Conservation (phyloP, 2,113 vertebrate genomes). For the Prolemur simus region DNA sequence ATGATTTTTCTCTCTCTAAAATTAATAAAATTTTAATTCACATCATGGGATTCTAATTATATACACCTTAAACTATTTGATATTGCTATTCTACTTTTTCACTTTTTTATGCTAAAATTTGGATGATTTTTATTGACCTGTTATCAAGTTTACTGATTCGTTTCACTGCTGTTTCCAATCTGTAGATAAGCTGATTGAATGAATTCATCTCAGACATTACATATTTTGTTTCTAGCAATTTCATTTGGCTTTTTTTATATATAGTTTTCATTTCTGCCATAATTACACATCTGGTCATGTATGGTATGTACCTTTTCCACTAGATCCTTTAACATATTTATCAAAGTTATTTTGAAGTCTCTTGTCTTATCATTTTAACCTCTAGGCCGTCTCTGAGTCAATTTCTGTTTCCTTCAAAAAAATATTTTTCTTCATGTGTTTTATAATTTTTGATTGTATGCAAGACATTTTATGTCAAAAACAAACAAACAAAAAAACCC, state of each 20-base stretch:
- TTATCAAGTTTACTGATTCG: neutral
- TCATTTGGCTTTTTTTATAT: neutral
- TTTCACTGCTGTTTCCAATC: neutral
- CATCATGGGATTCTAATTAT: neutral
- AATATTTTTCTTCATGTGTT: neutral
- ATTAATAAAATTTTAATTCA: neutral
- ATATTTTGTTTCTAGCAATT: slow-evolving; percentile 32
- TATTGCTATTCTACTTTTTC: neutral
- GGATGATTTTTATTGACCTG: neutral
- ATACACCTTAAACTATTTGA: neutral
- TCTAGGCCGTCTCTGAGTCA: neutral
- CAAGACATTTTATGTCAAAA: neutral
- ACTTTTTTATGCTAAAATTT: neutral
- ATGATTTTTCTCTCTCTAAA: neutral
- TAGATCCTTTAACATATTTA: neutral
- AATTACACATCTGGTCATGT: neutral
- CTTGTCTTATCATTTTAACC: neutral
- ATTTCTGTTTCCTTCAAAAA: neutral
- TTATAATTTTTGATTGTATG: slow-evolving; percentile 35
- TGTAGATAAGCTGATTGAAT: neutral
- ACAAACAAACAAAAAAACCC: neutral
- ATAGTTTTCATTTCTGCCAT: neutral
- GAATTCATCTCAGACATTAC: neutral
- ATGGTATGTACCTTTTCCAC: neutral
- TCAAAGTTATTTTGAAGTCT: neutral